Conservation (phyloP, 2,797 vertebrate genomes). For the Brotula barbata region DNA sequence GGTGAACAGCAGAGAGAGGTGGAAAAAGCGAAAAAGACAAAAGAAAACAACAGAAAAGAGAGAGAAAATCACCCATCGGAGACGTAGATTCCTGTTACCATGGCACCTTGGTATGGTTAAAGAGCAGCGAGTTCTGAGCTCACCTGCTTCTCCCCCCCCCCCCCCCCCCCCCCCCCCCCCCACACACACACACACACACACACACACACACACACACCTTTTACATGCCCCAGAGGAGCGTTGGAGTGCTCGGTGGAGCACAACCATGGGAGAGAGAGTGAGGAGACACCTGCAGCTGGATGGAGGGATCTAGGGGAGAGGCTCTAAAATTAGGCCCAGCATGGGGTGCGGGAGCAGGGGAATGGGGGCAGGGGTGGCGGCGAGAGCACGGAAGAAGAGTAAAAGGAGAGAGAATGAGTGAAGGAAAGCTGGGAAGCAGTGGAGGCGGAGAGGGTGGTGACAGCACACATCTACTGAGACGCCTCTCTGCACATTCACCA, state of each 20-base stretch:
- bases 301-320: conserved; percentile 64
- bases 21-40: conserved; percentile 5
- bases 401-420: conserved; percentile 35
- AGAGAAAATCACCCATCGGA: conserved; percentile 52
- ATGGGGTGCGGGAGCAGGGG: conserved; percentile 53
- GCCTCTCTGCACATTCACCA: conserved; percentile 69
- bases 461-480: conserved; percentile 67
- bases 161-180: conserved; percentile 32
- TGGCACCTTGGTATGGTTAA: conserved; percentile 68
- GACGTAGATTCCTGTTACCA: conserved; percentile 66
- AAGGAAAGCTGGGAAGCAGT: conserved; percentile 48
- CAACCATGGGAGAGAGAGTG: conserved; percentile 59
- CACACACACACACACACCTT: conserved; percentile 20
- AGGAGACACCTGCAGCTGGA: conserved; percentile 71
- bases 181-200: too few relatives aligned
- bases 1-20: conserved; percentile 25
- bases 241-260: conserved; percentile 57
- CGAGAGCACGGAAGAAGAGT: conserved; percentile 23
- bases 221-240: conserved; percentile 61
- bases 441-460: conserved; percentile 59
- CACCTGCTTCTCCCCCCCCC: conserved; percentile 31
- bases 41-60: conserved; percentile 42
- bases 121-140: conserved; percentile 49
- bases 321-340: conserved; percentile 74
- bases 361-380: conserved; percentile 23